Evolutionary conservation across 2,113 vertebrate species (phyloP), one percentile per base, ranked within the genome.

Genomic region (Sylvia atricapilla): DNA sequence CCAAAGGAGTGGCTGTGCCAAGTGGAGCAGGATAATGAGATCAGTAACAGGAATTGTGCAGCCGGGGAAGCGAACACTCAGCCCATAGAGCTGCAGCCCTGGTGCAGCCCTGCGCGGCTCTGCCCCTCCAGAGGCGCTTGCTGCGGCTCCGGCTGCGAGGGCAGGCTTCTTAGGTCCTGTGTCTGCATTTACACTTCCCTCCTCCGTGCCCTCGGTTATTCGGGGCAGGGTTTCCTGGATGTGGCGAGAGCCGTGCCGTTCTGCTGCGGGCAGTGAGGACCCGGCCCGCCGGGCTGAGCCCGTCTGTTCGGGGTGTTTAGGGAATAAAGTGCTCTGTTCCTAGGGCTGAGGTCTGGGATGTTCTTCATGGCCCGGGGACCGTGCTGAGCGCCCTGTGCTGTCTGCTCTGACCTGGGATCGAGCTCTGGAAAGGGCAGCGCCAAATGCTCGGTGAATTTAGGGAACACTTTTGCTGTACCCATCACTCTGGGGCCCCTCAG

Each of bases 1-100:
- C 94, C 94, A 93, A 90, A 92, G 12, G 43, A 94, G 7, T 24
- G 68, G 91, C 73, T 93, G 94, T 96, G 96, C 95, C 96, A 95
- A 95, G 92, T 25, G 63, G 91, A 92, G 85, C 84, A 43, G 84
- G 0, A 13, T 13, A 87, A 97, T 96, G 93, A 91, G 94, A 96
- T 94, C 96, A n/a, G 75, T 94, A 15, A 72, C 96, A 84, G 95
- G 7, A 10, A 93, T 92, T 94, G 91, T 41, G 25, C 72, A 15
- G 87, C 37, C 19, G 16, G 92, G 64, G 90, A 93, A 86, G 95
- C 92, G 87, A 96, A 94, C 94, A 84, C 90, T 91, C 3, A 43
- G 60, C 76, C 75, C 80, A 78, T 41, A 94, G 93, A 93, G 75
- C 88, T 93, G 92, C 92, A 84, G 62, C 91, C 44, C 85, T 90